Evolutionary conservation across 2,888 invertebrate genomes (phyloP), one percentile per base, ranked within the genome.

Genomic region (Schizaphis graminum): DNA sequence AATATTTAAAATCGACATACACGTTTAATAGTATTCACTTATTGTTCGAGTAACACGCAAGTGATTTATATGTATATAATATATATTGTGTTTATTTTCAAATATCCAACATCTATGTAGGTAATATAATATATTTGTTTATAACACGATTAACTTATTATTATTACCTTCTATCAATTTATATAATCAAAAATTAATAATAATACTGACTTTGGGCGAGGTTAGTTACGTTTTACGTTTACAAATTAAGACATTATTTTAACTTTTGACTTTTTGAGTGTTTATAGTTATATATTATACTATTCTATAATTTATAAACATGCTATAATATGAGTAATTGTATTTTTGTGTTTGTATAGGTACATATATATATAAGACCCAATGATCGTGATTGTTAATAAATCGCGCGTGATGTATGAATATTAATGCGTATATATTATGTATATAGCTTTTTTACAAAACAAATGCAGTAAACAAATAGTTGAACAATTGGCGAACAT

Each of bases 401-500:
- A 84, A 91, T 84, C 77, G 24, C 47, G 1, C 2, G 10, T 53
- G 53, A 53, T 77, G 35, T 35, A 35, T 21, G 21, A 77, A 13
- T 35, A 35, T 77, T 77, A 35, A 21, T 21, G 77, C 3, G 21
- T 77, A 21, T 7, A 77, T 35, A 41, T 35, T 77, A 35, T 8
- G 77, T 41, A 35, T 35, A 77, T 53, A 16, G 5, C 16, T 47
- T 67, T 24, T 91, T 16, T 91, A 53, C 49, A 28, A 91, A 84
- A 41, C 35, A 16, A 91, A 91, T 35, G 26, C 77, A 11, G n/a
- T n/a, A 90, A 21, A 26, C 13, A 84, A 77, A 84, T 47, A n/a
- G 47, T 47, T 90, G 11, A 67, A 90, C 47, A 90, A 90, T 61
- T 90, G 89, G 89, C 47, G 44, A 47, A 90, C n/a, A 41, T 89